Conservation (phyloP, 1,140 invertebrate species). For the Teleogryllus occipitalis region DNA sequence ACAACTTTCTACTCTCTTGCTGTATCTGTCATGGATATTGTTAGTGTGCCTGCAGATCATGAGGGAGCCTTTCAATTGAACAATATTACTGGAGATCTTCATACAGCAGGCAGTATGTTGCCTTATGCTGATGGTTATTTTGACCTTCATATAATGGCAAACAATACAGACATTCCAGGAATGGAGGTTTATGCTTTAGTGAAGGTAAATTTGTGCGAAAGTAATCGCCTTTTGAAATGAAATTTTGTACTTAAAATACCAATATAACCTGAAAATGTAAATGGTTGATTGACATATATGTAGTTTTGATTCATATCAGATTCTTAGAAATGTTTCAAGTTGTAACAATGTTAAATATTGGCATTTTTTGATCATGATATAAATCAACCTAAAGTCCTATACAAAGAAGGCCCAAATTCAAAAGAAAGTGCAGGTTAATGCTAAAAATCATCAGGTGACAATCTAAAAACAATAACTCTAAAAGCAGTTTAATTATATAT, state of each 20-base stretch:
- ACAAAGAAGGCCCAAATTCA: no score
- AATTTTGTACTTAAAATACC: background rate
- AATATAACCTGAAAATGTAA: background rate
- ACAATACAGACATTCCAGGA: slow-evolving; percentile 45
- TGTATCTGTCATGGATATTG: slow-evolving; percentile 42
- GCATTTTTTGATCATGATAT: no score
- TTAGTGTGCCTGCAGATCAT: slow-evolving; percentile 26
- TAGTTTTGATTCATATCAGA: no score
- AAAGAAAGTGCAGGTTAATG: no score
- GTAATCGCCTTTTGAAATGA: background rate
- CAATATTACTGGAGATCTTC: slow-evolving; percentile 54
- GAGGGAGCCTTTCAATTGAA: slow-evolving; percentile 50
- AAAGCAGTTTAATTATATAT: no score
- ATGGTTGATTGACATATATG: background rate
- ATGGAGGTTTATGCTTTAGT: slow-evolving; percentile 45
- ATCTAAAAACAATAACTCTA: no score
- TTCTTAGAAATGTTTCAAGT: no score
- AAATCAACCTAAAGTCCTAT: no score
- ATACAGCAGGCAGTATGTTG: slow-evolving; percentile 56
- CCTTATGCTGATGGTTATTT: slow-evolving; percentile 63
- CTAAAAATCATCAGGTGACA: no score
- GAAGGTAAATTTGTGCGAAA: slow-evolving; percentile 33
- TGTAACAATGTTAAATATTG: no score
- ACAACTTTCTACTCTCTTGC: slow-evolving; percentile 53
- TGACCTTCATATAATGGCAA: slow-evolving; percentile 52